Evolutionary conservation across 2,888 invertebrate genomes (phyloP), one percentile per base, ranked within the genome.

Genomic region (Tachina grossa): DNA sequence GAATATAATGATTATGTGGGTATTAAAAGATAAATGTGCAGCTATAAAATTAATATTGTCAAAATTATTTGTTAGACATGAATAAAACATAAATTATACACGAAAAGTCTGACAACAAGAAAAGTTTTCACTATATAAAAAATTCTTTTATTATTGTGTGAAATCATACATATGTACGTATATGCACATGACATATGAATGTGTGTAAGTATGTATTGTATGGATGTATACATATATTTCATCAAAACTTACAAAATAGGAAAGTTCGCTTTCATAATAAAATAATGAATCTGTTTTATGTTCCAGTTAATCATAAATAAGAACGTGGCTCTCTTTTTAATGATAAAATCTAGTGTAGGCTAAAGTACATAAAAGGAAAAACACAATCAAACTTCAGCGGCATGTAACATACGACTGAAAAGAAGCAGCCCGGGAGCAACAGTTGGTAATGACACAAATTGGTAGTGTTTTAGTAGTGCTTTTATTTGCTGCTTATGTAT

Each of bases 1-100:
- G 82, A 81, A 74, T 78, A 74, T 63, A 69, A 82, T 78, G 69
- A 71, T 71, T 76, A 63, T 69, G 81, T 84, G 84, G 80, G 80
- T 72, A 84, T 72, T 47, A 66, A 84, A 82, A 84, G 86, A 86
- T 78, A 78, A 86, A 86, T 84, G 86, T 71, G 75, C 72, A 82
- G 69, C 86, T 66, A 84, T 87, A 87, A 84, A 87, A 83, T 77
- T 81, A 53, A 61, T 76, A 69, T 72, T 84, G 78, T 81, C 79
- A 84, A 82, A 84, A 87, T 84, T 84, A 84, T 84, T 84, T 87
- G 84, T 87, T 87, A 61, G 76, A 82, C 86, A 87, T 82, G 84
- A 82, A 79, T 63, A 84, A 72, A 61, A 57, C 65, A 86, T 86
- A 83, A 83, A 84, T 86, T 81, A 55, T 59, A 47, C 11, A 53